Evolutionary conservation across 92 coral and sea anemone genomes (phyloP).

Genomic region (Palythoa heliodiscus): DNA sequence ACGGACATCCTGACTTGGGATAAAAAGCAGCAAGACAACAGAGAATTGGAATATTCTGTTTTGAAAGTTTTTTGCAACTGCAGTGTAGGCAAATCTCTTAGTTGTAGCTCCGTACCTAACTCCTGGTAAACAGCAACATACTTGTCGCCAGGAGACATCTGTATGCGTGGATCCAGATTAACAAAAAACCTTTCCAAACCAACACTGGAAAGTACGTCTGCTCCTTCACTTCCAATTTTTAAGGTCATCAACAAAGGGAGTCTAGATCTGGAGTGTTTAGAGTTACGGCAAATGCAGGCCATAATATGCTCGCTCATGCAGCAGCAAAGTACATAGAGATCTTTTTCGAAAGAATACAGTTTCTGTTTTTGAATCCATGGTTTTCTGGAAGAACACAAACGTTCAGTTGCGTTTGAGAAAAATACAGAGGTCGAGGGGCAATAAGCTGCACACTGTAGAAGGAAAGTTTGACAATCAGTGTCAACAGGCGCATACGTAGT

Average conservation of each 20-base stretch:
- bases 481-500: not conserved
- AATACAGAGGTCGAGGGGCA: not conserved
- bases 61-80: not conserved
- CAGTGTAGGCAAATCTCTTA: not conserved
- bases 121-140: not conserved
- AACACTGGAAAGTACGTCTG: not conserved
- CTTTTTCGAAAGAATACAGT: not conserved
- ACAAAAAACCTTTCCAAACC: not conserved
- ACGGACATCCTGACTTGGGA: not conserved
- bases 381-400: not conserved
- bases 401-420: not conserved
- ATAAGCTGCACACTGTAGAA: slow-evolving; percentile 6
- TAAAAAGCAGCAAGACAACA: slow-evolving; percentile 1
- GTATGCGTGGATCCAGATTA: not conserved
- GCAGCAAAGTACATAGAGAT: not conserved
- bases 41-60: not conserved
- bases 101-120: not conserved
- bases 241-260: not conserved
- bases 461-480: not conserved
- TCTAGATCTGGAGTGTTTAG: not conserved
- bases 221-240: not conserved
- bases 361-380: not conserved
- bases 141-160: not conserved
- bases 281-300: not conserved
- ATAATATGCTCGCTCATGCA: not conserved